Conservation (phyloP, 2,113 vertebrate genomes). For the Rhizomys pruinosus region DNA sequence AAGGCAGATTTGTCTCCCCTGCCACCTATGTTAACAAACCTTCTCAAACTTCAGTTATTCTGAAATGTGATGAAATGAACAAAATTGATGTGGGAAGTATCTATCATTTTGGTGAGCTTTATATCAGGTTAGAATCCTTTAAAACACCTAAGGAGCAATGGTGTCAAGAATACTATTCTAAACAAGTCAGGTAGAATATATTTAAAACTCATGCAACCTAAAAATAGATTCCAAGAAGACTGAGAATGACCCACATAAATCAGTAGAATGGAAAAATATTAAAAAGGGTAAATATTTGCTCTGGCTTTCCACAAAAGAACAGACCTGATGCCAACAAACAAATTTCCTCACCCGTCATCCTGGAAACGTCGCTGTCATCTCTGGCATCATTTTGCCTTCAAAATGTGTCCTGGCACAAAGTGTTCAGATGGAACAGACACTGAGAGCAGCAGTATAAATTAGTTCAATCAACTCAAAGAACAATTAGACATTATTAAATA, state of each 20-base stretch:
- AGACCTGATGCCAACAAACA: background rate
- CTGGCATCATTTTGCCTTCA: background rate
- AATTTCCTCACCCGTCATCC: slow-evolving; percentile 11
- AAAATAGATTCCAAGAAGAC: slow-evolving; percentile 23
- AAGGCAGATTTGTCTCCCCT: background rate
- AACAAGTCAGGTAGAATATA: background rate
- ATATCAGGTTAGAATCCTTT: background rate
- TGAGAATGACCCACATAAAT: background rate
- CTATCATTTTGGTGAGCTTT: background rate
- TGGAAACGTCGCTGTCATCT: background rate
- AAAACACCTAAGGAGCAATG: background rate
- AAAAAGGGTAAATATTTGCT: slow-evolving; percentile 6
- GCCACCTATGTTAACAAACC: background rate
- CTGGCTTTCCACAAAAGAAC: background rate
- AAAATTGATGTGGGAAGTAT: background rate
- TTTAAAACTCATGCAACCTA: background rate
- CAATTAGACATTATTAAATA: background rate
- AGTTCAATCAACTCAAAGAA: slow-evolving; percentile 1
- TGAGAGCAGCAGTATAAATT: background rate
- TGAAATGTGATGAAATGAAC: background rate
- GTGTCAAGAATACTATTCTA: background rate
- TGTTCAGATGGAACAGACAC: background rate
- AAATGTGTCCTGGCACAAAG: background rate
- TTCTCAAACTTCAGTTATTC: background rate
- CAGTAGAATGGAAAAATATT: background rate